Base-by-base conservation (phyloP, 2,113 vertebrate species). In the Barbus barbus region DNA sequence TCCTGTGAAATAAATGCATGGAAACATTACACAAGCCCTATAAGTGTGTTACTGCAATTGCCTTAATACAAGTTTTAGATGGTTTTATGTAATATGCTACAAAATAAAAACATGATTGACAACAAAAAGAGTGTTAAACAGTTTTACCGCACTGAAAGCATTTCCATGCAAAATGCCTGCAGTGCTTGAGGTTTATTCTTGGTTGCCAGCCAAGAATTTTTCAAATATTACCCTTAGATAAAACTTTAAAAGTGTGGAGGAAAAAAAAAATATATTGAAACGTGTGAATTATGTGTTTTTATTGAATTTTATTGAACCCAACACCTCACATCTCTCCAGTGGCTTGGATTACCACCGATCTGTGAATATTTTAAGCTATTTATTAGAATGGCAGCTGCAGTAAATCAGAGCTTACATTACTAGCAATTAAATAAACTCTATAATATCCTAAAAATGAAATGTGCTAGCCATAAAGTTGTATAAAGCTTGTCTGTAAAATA, bases 381-480 rank as follows among this genome's bases (percentile, higher is more conserved):
- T 56, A 77, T 77, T 56, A 36, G 9, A 53, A 36, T 56, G 36
- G n/a, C 33, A 6, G 14, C 7, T 18, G 1, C 36, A 41, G 33
- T 41, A 61, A 60, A 60, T 60, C 33, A 78, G 48, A 76, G 7
- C 3, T 41, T 24, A 12, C 18, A 56, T 56, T 78, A 26, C 13
- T 56, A 48, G 13, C 36, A 61, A 61, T 18, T 38, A 24, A n/a
- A 60, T 18, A 9, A 38, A 60, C 69, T 13, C 36, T 38, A 36
- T 33, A 12, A 38, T 33, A 38, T 24, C 11, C 51, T 41, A 22
- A 58, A 78, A 24, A 36, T 38, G 9, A 18, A 31, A 65, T 36
- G 6, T 67, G 36, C 20, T 48, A 16, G 20, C 78, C 51, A 77
- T 87, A 71, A 81, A 58, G 8, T 13, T 53, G 53, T 24, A 81